A percentile compares a stretch with the other conserved stretches of the same genome.
Evolutionary conservation across 2,113 vertebrate species (phyloP).

Genomic region (Protobothrops mucrosquamatus): DNA sequence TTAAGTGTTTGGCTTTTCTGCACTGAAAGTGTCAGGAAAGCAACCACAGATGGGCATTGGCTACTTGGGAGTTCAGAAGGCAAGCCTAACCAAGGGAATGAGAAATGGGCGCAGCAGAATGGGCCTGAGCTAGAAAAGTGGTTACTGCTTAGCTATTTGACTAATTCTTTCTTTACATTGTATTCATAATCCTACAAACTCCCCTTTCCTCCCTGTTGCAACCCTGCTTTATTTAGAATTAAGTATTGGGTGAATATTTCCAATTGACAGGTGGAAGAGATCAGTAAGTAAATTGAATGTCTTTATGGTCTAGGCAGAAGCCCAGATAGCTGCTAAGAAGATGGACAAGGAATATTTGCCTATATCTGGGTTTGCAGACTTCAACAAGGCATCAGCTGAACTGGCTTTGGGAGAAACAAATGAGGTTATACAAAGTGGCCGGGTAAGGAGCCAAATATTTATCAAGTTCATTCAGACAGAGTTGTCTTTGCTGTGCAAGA

Average conservation of each 20-base stretch:
- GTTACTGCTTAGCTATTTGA: background rate
- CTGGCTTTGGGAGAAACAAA: slow-evolving; percentile 83
- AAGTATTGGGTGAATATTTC: no score
- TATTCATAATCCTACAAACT: background rate
- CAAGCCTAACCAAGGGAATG: background rate
- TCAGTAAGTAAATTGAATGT: background rate
- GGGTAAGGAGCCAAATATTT: slow-evolving; percentile 75
- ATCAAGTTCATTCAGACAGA: background rate
- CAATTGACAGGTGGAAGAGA: background rate
- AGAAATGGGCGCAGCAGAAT: no score
- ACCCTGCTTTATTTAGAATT: background rate
- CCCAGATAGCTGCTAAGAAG: slow-evolving; percentile 81
- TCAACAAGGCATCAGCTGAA: slow-evolving; percentile 81
- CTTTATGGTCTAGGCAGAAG: slow-evolving; percentile 78
- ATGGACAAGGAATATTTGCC: slow-evolving; percentile 93
- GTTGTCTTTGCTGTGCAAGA: background rate
- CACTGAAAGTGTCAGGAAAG: background rate
- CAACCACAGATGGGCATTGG: background rate
- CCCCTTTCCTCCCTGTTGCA: background rate
- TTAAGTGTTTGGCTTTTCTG: background rate
- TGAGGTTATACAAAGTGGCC: slow-evolving; percentile 84
- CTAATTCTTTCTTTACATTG: background rate
- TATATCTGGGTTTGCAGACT: slow-evolving; percentile 83
- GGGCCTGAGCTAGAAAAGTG: background rate
- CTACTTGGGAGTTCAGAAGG: background rate